Conservation (phyloP, 2,888 invertebrate species). For the Watsonalla binaria region DNA sequence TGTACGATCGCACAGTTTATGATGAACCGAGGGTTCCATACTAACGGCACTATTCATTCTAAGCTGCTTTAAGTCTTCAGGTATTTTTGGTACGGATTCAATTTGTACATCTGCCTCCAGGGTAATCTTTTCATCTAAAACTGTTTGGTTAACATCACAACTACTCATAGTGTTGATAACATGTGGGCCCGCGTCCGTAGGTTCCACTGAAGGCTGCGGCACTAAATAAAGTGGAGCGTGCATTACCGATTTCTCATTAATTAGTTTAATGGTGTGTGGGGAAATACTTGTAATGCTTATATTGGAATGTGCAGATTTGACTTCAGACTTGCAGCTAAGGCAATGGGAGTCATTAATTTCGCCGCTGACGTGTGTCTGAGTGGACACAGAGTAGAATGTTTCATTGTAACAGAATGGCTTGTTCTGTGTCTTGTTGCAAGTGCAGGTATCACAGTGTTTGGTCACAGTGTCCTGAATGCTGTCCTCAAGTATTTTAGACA, state of each 20-base stretch:
- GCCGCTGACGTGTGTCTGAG: slow-evolving; percentile 78
- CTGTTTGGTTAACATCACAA: slow-evolving; percentile 30
- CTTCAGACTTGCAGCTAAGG: slow-evolving; percentile 80
- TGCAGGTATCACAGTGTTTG: slow-evolving; percentile 91
- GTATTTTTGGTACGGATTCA: slow-evolving; percentile 29
- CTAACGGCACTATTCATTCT: slow-evolving; percentile 44
- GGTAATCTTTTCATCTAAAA: slow-evolving; percentile 36
- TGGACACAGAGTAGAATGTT: slow-evolving; percentile 79
- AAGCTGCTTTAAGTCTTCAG: slow-evolving; percentile 41
- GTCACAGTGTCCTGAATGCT: slow-evolving; percentile 88
- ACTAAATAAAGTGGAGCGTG: slow-evolving; percentile 53
- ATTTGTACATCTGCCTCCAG: slow-evolving; percentile 32
- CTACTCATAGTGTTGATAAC: slow-evolving; percentile 35
- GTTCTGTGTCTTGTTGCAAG: slow-evolving; percentile 80
- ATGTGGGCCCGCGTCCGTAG: slow-evolving; percentile 24
- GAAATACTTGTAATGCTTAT: slow-evolving; percentile 62
- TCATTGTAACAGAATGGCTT: slow-evolving; percentile 76
- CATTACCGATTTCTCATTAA: slow-evolving; percentile 49
- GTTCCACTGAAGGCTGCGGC: slow-evolving; percentile 39
- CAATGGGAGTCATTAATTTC: slow-evolving; percentile 77
- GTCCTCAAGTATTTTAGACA: slow-evolving; percentile 95
- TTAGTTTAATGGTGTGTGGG: slow-evolving; percentile 52
- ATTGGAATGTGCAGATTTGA: slow-evolving; percentile 61
- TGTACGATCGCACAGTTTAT: slow-evolving; percentile 79
- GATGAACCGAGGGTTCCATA: slow-evolving; percentile 77